Percentiles rank a stretch among this genome's conserved stretches.
phyloP scores from a whole-genome alignment of 2,113 vertebrate species.

The Prochilodus magdalenae region DNA sequence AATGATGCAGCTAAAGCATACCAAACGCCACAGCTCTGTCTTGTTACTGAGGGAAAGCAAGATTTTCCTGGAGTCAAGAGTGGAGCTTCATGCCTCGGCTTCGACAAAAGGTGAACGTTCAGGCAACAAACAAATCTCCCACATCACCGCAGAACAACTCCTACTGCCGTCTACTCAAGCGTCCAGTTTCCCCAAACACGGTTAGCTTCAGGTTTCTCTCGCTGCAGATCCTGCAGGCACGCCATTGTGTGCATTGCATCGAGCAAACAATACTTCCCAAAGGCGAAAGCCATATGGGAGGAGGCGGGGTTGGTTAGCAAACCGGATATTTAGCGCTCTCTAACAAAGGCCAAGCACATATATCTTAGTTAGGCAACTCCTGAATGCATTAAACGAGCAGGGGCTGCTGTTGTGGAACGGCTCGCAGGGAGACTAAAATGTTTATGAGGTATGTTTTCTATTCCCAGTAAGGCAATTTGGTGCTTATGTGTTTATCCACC shows the following conservation, averaged over 20 bases:
- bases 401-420: background rate
- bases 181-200: background rate
- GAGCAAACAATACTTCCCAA: too few species aligned
- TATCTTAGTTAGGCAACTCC: conserved; percentile 1
- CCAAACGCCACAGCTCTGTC: background rate
- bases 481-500: too few species aligned
- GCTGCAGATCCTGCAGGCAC: too few species aligned
- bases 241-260: too few species aligned
- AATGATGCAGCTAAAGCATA: background rate
- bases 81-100: background rate
- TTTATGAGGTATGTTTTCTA: background rate
- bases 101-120: too few species aligned
- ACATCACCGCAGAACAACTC: background rate
- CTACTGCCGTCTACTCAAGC: background rate
- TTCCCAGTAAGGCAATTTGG: background rate
- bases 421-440: background rate
- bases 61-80: background rate
- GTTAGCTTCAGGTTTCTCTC: background rate
- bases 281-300: background rate
- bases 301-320: background rate
- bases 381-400: background rate
- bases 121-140: background rate
- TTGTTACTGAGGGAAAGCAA: background rate
- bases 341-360: conserved; percentile 40
- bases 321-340: conserved; percentile 27